phyloP scores from a whole-genome alignment of 2,888 invertebrate species.

The Chesias legatella region DNA sequence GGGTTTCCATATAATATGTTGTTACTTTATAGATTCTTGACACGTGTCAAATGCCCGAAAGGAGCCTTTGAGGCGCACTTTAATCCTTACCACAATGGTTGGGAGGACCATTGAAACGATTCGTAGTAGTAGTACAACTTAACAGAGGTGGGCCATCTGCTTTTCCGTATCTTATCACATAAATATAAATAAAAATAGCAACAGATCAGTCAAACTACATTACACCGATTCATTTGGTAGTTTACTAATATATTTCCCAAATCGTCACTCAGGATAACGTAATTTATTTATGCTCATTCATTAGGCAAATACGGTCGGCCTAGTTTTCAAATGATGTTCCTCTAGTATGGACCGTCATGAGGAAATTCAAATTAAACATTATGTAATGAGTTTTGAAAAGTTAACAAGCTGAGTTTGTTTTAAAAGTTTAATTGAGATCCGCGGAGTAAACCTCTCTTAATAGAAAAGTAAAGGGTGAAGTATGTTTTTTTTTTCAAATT shows the following conservation, averaged over 20 bases:
- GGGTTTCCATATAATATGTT: no score
- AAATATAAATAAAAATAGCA: no score
- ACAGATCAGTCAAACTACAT: no score
- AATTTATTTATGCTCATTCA: slow-evolving; percentile 23
- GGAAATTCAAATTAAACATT: slow-evolving; percentile 17
- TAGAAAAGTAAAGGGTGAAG: slow-evolving; percentile 16
- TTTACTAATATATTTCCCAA: slow-evolving; percentile 8
- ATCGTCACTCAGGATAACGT: slow-evolving; percentile 17
- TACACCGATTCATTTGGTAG: no score
- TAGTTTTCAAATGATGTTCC: slow-evolving; percentile 14
- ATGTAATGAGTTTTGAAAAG: slow-evolving; percentile 23
- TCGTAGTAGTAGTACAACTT: no score
- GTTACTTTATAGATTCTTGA: no score
- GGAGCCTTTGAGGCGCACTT: no score
- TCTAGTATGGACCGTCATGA: slow-evolving; percentile 19
- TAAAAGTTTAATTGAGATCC: slow-evolving; percentile 25
- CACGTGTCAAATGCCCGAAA: no score
- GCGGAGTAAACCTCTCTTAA: slow-evolving; percentile 21
- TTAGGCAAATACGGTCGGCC: slow-evolving; percentile 10
- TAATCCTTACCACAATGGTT: no score
- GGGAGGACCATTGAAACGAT: no score
- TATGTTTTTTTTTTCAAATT: slow-evolving; percentile 8
- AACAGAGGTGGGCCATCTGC: no score
- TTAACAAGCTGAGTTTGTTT: slow-evolving; percentile 25
- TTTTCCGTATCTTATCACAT: no score